Base-by-base conservation (phyloP, 2,113 vertebrate species). In the Eidolon helvum region DNA sequence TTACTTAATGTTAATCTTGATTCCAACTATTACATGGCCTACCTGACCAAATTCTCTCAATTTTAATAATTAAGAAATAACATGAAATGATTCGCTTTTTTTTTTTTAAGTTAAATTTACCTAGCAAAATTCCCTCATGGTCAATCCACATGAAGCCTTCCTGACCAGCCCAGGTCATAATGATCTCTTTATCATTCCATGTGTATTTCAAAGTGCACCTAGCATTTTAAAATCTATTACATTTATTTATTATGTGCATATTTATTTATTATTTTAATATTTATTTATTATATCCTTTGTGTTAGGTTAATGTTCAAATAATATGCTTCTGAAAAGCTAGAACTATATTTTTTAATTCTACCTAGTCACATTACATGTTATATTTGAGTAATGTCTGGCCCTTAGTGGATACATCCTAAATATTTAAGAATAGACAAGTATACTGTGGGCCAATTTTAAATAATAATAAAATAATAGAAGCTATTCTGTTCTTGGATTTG, bases 391-490 rank as follows among this genome's bases (percentile, higher is more conserved):
- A 63, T 86, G 50, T 6, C 38, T 24, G 2, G 6, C 16, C 1
- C 33, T 80, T 40, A 35, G 8, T 55, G 65, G 69, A 26, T 48
- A 18, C 9, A 35, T 35, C 26, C n/a, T 78, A 72, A 63, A 63
- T 96, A 10, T 88, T 50, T 65, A 65, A 66, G n/a, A n/a, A 68
- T 9, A 95, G 55, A 84, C 5, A 90, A 57, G 48, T 63, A 0
- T 68, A n/a, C 16, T 33, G 10, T 45, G 30, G n/a, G 7, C 1
- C 38, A 95, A 71, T 94, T 97, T 57, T 43, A 87, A 84, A 45
- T 90, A 90, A 30, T 92, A 87, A 95, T 90, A 66, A 77, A 86
- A 48, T 80, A 72, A 79, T 95, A 55, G 18, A 6, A 87, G 80
- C 57, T 7, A 86, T 66, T 71, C 65, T 80, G 16, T 30, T 93